Evolutionary conservation across 2,113 vertebrate species (phyloP), one percentile per base, ranked within the genome.

Genomic region (Microtus ochrogaster): DNA sequence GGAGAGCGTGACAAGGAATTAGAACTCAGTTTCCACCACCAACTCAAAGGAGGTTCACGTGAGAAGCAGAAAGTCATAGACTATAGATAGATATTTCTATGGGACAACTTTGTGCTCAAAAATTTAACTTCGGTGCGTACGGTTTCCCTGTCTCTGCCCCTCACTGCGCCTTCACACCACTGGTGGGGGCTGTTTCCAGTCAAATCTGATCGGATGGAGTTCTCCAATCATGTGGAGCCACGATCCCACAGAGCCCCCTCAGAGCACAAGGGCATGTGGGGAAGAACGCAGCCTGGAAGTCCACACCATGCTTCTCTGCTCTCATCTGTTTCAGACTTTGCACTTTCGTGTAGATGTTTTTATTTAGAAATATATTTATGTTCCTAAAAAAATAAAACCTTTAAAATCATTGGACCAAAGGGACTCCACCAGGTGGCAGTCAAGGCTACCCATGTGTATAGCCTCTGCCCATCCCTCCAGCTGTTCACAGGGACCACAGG

Each of bases 351-450:
- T n/a, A 77, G 82, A 49, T 87, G 90, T 96, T 96, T 96, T 90
- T 88, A 81, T 58, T 77, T 85, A 73, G 84, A 93, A 92, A 91
- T 36, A 49, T 52, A 26, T 21, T 3, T 36, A 33, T 39, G 12
- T 1, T 86, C 47, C 74, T 49, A 72, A 73, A 58, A 58, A 58
- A 21, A 58, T 14, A 58, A 83, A 88, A 89, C 2, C 81, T 41
- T 96, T 47, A 63, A 94, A 91, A 74, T 76, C 90, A 94, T 0
- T 86, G 92, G 47, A 72, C 47, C 39, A 44, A 49, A 73, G 89
- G 89, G 66, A 94, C 70, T 93, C 96, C 92, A 97, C 72, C 85
- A 98, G 96, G 93, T 92, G 97, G 96, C 97, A 96, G 95, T 83
- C 90, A 88, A 94, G 39, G 61, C 92, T 85, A 70, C 81, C 82